Conservation (phyloP, 1,140 invertebrate genomes). For the Adoxophyes honmai region DNA sequence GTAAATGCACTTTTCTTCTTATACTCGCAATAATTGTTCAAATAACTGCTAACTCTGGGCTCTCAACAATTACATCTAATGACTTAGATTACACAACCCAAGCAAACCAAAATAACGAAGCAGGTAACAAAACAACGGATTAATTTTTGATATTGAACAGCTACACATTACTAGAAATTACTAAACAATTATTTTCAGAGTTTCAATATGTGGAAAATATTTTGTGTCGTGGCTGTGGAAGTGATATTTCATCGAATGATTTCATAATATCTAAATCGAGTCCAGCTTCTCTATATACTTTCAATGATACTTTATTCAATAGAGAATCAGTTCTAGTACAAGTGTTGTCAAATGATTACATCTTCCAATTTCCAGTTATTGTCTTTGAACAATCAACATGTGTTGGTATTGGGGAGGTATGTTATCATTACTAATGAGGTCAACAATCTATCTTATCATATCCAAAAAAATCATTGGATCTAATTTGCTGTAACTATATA, state of each 20-base stretch:
- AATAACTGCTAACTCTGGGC: no score
- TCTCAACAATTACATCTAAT: no score
- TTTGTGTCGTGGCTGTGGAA: slow-evolving; percentile 68
- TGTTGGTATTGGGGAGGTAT: slow-evolving; percentile 52
- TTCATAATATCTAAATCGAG: slow-evolving; percentile 56
- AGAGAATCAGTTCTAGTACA: slow-evolving; percentile 58
- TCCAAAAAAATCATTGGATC: background rate
- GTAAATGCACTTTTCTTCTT: no score
- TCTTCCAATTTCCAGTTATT: slow-evolving; percentile 57
- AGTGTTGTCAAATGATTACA: slow-evolving; percentile 50
- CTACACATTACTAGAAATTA: no score
- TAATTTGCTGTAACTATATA: background rate
- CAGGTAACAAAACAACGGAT: no score
- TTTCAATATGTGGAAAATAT: slow-evolving; percentile 50
- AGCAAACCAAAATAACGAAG: no score
- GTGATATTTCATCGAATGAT: slow-evolving; percentile 46
- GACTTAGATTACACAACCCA: no score
- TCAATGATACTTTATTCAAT: slow-evolving; percentile 60
- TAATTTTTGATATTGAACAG: no score
- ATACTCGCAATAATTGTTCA: no score
- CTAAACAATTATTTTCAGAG: background rate
- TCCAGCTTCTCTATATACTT: slow-evolving; percentile 42
- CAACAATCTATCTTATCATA: background rate
- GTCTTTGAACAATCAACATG: slow-evolving; percentile 54
- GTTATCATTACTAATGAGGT: slow-evolving; percentile 1